Evolutionary conservation across 2,113 vertebrate species (phyloP).

Genomic region (Zosterops pallidus): DNA sequence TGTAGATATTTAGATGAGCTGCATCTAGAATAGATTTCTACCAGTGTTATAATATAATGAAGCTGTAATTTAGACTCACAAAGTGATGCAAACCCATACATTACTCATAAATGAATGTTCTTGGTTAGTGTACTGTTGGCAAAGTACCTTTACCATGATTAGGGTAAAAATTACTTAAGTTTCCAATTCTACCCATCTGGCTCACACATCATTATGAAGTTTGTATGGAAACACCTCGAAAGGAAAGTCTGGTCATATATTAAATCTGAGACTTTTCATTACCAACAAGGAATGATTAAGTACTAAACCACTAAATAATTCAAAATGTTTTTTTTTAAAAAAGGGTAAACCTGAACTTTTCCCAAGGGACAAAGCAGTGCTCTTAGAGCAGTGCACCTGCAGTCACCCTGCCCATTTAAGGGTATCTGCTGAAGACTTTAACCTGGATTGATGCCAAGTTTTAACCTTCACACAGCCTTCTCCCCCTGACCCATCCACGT

Average conservation of each 20-base stretch:
- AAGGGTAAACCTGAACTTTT: background rate
- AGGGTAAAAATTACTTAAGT: background rate
- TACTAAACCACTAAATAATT: background rate
- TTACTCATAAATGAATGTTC: background rate
- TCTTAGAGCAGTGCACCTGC: background rate
- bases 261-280: background rate
- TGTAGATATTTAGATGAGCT: background rate
- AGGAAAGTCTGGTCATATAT: background rate
- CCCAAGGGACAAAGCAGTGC: background rate
- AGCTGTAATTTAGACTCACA: background rate
- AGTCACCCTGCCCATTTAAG: background rate
- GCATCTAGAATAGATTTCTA: background rate
- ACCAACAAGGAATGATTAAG: background rate
- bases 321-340: background rate
- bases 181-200: background rate
- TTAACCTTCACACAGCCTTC: background rate
- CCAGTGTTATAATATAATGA: background rate
- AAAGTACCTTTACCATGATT: background rate
- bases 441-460: background rate
- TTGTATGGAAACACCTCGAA: background rate
- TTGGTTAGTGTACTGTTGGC: background rate
- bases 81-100: background rate
- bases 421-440: background rate
- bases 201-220: background rate
- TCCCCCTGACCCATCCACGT: background rate